A percentile compares a stretch with the other conserved stretches of the same genome.
phyloP scores from a whole-genome alignment of 2,797 vertebrate genomes.

The Amblyopsis hoosieri region DNA sequence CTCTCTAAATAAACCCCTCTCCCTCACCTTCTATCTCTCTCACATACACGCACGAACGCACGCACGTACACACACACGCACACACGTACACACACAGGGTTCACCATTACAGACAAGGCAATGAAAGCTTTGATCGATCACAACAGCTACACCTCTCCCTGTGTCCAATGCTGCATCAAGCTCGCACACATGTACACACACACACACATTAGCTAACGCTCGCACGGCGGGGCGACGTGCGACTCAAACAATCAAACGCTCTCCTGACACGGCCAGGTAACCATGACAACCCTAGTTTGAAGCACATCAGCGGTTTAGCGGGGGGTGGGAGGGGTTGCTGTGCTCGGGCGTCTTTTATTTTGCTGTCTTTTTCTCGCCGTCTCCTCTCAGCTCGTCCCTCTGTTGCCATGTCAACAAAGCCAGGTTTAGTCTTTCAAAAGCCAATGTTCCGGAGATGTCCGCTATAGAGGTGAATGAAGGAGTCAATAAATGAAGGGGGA shows the following conservation, averaged over 20 bases:
- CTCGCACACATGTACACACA: slow-evolving; percentile 18
- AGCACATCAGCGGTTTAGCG: background rate
- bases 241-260: slow-evolving; percentile 34
- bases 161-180: slow-evolving; percentile 4
- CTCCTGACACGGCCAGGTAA: slow-evolving; percentile 44
- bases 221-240: slow-evolving; percentile 32
- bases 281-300: slow-evolving; percentile 34
- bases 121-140: slow-evolving; percentile 36
- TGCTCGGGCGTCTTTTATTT: slow-evolving; percentile 15
- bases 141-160: slow-evolving; percentile 26
- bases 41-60: background rate
- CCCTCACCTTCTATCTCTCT: background rate
- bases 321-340: background rate
- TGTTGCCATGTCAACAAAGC: slow-evolving; percentile 77
- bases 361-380: slow-evolving; percentile 20
- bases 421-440: slow-evolving; percentile 76
- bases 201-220: slow-evolving; percentile 18
- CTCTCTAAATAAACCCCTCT: too few relatives aligned
- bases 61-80: slow-evolving; percentile 17
- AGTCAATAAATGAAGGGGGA: slow-evolving; percentile 9
- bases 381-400: slow-evolving; percentile 42
- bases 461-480: background rate
- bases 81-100: slow-evolving; percentile 8
- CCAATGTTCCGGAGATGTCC: slow-evolving; percentile 64
- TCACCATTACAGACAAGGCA: slow-evolving; percentile 24